A percentile compares a stretch with the other conserved stretches of the same genome.
Evolutionary conservation across 2,113 vertebrate species (phyloP).

Genomic region (Myxocyprinus asiaticus): DNA sequence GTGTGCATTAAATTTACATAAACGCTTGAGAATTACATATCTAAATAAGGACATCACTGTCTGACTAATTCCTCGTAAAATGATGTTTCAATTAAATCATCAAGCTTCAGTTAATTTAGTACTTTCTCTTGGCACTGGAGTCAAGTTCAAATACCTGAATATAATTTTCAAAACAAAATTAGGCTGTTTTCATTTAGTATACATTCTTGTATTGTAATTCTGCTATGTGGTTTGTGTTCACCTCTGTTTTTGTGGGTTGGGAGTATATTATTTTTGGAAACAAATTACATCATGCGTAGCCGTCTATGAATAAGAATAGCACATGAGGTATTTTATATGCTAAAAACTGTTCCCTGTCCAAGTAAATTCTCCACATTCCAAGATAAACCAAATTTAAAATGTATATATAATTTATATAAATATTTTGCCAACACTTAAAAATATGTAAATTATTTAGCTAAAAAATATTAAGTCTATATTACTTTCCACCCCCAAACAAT

Average conservation of each 20-base stretch:
- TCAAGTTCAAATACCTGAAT: not conserved
- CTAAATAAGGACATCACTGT: slow-evolving; percentile 35
- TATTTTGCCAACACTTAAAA: too few species aligned
- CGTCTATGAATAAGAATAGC: not conserved
- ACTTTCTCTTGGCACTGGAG: slow-evolving; percentile 11
- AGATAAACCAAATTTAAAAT: too few species aligned
- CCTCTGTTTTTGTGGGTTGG: not conserved
- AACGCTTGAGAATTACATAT: slow-evolving; percentile 10
- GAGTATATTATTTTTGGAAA: not conserved
- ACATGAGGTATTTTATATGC: too few species aligned
- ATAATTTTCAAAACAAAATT: not conserved
- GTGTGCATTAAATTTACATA: slow-evolving; percentile 30
- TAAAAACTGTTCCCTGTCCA: too few species aligned
- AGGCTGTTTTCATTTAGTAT: not conserved
- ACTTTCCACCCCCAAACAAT: too few species aligned
- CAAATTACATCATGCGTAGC: not conserved
- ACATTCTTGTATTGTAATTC: not conserved
- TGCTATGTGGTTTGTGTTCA: not conserved
- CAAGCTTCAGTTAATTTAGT: slow-evolving; percentile 1
- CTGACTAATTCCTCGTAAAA: slow-evolving; percentile 25
- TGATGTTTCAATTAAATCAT: slow-evolving; percentile 25
- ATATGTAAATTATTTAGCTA: too few species aligned
- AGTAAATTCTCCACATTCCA: too few species aligned
- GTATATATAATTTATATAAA: too few species aligned
- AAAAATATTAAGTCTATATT: too few species aligned